Evolutionary conservation across 2,797 vertebrate genomes (phyloP).

Genomic region (Clarias platycephalus): DNA sequence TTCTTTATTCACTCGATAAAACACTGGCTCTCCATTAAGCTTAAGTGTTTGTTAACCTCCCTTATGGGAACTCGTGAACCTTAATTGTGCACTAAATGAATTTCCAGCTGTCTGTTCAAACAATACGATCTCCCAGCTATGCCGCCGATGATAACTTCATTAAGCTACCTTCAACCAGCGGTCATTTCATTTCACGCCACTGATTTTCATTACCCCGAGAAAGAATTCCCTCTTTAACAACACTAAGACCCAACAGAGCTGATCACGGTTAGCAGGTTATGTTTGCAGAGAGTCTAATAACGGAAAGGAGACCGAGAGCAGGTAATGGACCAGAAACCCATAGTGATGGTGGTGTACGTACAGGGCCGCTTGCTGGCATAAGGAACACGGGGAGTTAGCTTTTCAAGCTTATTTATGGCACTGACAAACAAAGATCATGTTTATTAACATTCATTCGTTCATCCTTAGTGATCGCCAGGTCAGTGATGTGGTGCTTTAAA

Average conservation of each 20-base stretch:
- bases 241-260: slow-evolving; percentile 69
- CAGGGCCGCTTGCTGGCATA: neutral
- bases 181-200: slow-evolving; percentile 78
- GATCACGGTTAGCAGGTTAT: slow-evolving; percentile 65
- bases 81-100: slow-evolving; percentile 66
- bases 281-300: slow-evolving; percentile 44
- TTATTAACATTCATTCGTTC: neutral
- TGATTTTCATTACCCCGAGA: slow-evolving; percentile 77
- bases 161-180: slow-evolving; percentile 70
- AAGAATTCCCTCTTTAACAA: slow-evolving; percentile 68
- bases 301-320: slow-evolving; percentile 22
- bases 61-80: slow-evolving; percentile 38
- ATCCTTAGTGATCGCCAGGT: neutral
- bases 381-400: neutral
- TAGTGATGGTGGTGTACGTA: neutral
- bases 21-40: slow-evolving; percentile 21
- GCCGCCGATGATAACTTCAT: slow-evolving; percentile 69
- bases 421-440: neutral
- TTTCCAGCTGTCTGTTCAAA: slow-evolving; percentile 71
- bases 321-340: slow-evolving; percentile 23
- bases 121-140: slow-evolving; percentile 69
- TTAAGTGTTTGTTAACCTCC: slow-evolving; percentile 11
- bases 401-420: neutral
- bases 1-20: slow-evolving; percentile 25
- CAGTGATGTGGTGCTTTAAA: neutral